These are phyloP conservation scores for Enteromius fasciolatus DNA, from an alignment of 2,797 vertebrate genomes.

Conservation along the genomic window DNA sequence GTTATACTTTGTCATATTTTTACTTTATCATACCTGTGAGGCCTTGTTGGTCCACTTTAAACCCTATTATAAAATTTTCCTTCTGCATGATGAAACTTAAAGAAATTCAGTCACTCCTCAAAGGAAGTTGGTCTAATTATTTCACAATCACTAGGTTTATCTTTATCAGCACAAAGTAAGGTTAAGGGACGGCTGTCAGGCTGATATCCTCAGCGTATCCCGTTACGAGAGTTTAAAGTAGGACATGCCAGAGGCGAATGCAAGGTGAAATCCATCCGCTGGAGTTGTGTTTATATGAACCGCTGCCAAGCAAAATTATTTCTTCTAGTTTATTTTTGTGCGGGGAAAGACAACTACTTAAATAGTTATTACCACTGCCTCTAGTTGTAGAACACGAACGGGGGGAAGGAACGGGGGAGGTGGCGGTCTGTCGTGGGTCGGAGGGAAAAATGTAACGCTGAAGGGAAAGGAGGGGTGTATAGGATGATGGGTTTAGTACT, in stretches of 20 bases:
- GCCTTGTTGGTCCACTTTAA: not conserved
- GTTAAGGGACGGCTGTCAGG: constrained; percentile 21
- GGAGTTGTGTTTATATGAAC: constrained; percentile 72
- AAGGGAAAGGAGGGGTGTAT: constrained; percentile 40
- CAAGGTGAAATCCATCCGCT: constrained; percentile 73
- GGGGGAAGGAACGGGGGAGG: constrained; percentile 56
- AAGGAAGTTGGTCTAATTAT: constrained; percentile 36
- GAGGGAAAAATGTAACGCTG: constrained; percentile 4
- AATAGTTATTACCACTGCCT: constrained; percentile 68
- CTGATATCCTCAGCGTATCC: constrained; percentile 29
- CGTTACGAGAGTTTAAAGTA: constrained; percentile 58
- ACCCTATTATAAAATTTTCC: not conserved
- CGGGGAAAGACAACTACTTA: constrained; percentile 71
- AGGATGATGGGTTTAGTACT: constrained; percentile 69
- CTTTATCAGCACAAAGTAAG: constrained; percentile 41
- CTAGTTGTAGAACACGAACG: constrained; percentile 72
- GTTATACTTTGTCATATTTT: not conserved
- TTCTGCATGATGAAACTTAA: constrained; percentile 8
- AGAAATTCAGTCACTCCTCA: constrained; percentile 36
- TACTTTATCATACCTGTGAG: not conserved
- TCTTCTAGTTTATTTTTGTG: constrained; percentile 76
- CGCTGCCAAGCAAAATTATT: constrained; percentile 70
- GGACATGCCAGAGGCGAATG: constrained; percentile 65
- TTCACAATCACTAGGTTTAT: constrained; percentile 43
- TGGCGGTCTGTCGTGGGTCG: constrained; percentile 22